These are phyloP conservation scores for Helarctos malayanus DNA, from an alignment of 2,797 vertebrate genomes.

Conservation along the genomic window DNA sequence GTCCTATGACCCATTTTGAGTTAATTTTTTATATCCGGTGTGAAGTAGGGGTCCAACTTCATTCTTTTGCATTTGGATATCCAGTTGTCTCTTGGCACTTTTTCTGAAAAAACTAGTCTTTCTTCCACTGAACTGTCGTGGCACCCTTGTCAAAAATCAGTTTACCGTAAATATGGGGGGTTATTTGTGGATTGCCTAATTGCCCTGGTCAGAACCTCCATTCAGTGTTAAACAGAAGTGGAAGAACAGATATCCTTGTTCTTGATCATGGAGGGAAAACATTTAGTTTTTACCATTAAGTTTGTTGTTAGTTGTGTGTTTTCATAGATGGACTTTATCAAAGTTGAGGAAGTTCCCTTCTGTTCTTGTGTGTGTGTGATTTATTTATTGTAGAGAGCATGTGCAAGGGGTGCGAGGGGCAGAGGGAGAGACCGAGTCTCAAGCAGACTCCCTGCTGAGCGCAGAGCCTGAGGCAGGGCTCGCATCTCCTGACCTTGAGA, in stretches of 20 bases:
- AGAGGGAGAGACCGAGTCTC: background rate
- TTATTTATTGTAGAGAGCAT: background rate
- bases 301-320: background rate
- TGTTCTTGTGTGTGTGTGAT: background rate
- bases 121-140: background rate
- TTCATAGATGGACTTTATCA: background rate
- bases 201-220: background rate
- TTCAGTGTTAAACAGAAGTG: background rate
- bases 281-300: background rate
- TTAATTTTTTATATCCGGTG: background rate
- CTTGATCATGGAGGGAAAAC: background rate
- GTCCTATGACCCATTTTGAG: background rate
- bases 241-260: background rate
- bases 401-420: background rate
- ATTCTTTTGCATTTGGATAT: background rate
- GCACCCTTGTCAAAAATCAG: background rate
- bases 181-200: background rate
- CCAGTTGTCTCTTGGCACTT: background rate
- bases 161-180: background rate
- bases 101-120: background rate
- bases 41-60: background rate
- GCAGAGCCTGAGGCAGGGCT: background rate
- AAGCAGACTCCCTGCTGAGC: background rate
- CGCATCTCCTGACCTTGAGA: background rate
- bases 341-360: background rate